Evolutionary conservation across 2,113 vertebrate genomes (phyloP), one percentile per base, ranked within the genome.

Genomic region (Hippocampus abdominalis): DNA sequence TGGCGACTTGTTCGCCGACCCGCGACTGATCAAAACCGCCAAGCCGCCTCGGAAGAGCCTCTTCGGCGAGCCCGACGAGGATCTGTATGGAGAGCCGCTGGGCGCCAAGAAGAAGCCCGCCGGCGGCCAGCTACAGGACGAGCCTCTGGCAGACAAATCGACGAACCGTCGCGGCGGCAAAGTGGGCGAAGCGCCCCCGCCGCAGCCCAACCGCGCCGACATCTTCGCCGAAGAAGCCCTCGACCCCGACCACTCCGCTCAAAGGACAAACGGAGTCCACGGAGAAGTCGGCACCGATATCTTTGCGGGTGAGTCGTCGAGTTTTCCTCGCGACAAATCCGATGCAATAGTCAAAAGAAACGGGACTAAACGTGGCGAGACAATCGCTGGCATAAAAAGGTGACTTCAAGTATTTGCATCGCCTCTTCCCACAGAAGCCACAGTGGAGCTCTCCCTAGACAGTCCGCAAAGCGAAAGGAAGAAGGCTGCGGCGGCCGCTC

Each of bases 371-470:
- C 29, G 29, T 32, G 0, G 29, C 29, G 4, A 32, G 29, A 32
- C 29, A 5, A 32, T 32, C 29, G 5, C 29, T 4, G 29, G 29
- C 32, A 36, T 4, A 36, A 36, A 46, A 11, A 53, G 9, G 20
- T 54, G 8, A 54, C 6, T 20, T 49, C 18, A 23, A 23, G 0
- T 53, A 11, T 53, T 53, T 53, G 21, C 20, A 23, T 53, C 3
- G 8, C 21, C 8, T 59, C 5, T 27, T 60, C 27, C 27, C 15
- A 1, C 86, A 99, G 97, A 98, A 89, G 95, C 95, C 79, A 96
- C 95, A 0, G 96, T 99, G 59, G 96, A 98, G 77, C 85, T 99
- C 49, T 96, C 96, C 61, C 89, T 98, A 27, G 96, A 98, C 82
- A 96, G 88, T 75, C 91, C 93, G 0, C 92, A 81, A 8, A 94